Percentiles rank a stretch among this genome's conserved stretches.
Evolutionary conservation across 2,113 vertebrate species (phyloP).

Genomic region (Glareola pratincola): DNA sequence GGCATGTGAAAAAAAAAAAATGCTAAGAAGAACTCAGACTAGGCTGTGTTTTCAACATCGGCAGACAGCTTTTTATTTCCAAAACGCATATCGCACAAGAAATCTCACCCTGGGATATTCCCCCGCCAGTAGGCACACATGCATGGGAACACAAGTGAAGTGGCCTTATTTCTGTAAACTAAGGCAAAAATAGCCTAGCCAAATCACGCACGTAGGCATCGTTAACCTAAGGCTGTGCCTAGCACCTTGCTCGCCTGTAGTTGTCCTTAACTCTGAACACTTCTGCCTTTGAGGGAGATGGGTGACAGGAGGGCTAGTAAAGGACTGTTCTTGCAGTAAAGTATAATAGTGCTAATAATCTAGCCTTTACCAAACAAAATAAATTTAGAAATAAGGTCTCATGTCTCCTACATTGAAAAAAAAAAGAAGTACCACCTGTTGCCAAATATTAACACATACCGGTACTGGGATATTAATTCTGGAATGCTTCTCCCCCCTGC

Average conservation of each 20-base stretch:
- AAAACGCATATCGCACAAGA: rapidly evolving
- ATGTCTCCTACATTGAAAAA: background rate
- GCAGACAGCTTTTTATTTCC: background rate
- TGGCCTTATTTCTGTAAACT: background rate
- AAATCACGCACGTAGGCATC: rapidly evolving
- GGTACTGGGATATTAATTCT: background rate
- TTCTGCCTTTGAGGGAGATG: background rate
- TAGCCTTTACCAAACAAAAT: background rate
- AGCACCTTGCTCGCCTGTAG: background rate
- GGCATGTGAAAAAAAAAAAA: background rate
- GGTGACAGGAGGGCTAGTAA: background rate
- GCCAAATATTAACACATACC: background rate
- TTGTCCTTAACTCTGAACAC: background rate
- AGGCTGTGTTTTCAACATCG: background rate
- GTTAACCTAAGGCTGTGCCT: background rate
- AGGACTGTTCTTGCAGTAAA: background rate
- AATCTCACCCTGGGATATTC: background rate
- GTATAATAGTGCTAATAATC: background rate
- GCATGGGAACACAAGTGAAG: background rate
- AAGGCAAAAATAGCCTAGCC: background rate
- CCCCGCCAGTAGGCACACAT: background rate
- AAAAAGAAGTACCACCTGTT: background rate
- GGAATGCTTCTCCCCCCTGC: background rate
- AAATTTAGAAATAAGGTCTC: background rate
- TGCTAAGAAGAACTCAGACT: background rate